Percentiles rank a stretch among this genome's conserved stretches.
These are phyloP conservation scores for Phycodurus eques DNA, from an alignment of 2,113 vertebrate species.

Conservation along the genomic window DNA sequence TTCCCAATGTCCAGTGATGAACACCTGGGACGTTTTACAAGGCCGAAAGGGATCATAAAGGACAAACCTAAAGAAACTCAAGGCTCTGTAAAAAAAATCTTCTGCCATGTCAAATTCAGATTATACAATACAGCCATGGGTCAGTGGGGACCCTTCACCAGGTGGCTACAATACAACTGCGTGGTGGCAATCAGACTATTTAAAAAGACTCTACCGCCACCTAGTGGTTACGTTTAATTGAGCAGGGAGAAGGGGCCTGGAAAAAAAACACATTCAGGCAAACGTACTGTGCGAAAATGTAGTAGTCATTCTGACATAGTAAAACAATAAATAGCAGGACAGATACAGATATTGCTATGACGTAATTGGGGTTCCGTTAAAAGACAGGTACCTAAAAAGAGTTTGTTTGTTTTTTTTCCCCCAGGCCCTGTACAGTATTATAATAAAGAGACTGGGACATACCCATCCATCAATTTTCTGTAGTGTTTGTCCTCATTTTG, in stretches of 20 bases:
- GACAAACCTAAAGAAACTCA: constrained; percentile 67
- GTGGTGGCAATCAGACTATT: constrained; percentile 23
- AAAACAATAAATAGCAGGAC: too few relatives aligned
- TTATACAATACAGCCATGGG: constrained; percentile 78
- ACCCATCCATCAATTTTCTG: too few relatives aligned
- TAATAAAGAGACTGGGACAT: too few relatives aligned
- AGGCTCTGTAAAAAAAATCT: constrained; percentile 67
- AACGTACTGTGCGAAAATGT: neutral
- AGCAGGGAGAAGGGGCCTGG: neutral
- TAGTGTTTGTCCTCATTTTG: too few relatives aligned
- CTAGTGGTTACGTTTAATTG: constrained; percentile 67
- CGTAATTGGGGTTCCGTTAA: too few relatives aligned
- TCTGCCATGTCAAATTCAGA: constrained; percentile 69
- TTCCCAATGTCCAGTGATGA: constrained; percentile 76
- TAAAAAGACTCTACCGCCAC: constrained; percentile 66
- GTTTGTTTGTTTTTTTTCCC: too few relatives aligned
- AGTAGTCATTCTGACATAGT: neutral
- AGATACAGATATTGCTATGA: too few relatives aligned
- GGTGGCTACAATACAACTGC: constrained; percentile 17
- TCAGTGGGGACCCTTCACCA: constrained; percentile 58
- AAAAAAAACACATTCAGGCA: neutral
- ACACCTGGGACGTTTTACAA: constrained; percentile 85
- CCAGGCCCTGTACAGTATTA: too few relatives aligned
- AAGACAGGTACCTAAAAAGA: too few relatives aligned
- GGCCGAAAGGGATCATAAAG: constrained; percentile 75